Evolutionary conservation across 2,113 vertebrate genomes (phyloP).

Genomic region (Mohoua ochrocephala): DNA sequence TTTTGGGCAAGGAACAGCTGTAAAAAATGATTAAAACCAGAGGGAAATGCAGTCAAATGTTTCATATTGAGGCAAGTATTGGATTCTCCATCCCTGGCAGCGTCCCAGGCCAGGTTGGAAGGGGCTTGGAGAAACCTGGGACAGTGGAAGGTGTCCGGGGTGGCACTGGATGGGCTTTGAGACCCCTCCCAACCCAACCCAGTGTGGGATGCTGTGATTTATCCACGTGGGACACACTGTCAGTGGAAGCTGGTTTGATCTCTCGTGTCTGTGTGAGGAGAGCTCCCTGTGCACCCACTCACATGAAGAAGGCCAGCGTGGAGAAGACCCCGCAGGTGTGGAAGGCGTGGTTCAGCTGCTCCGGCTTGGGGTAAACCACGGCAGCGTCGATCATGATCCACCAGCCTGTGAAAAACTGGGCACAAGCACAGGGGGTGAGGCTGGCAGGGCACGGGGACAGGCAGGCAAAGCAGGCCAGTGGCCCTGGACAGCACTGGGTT

Average conservation of each 20-base stretch:
- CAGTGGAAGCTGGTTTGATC: background rate
- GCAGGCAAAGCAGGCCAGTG: background rate
- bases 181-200: rapidly evolving
- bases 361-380: constrained; percentile 76
- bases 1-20: background rate
- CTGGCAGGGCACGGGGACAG: background rate
- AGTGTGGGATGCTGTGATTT: rapidly evolving
- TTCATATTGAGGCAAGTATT: background rate
- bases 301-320: constrained; percentile 93
- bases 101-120: rapidly evolving
- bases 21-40: background rate
- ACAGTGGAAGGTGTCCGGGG: background rate
- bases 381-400: constrained; percentile 94
- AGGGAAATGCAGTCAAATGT: background rate
- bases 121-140: background rate
- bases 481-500: no score
- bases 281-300: constrained; percentile 52
- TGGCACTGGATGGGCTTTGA: rapidly evolving
- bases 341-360: constrained; percentile 86
- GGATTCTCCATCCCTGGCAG: background rate
- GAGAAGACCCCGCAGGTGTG: constrained; percentile 93
- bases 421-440: background rate
- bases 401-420: constrained; percentile 91
- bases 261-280: rapidly evolving
- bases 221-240: rapidly evolving